These are phyloP conservation scores for Indri indri DNA, from an alignment of 2,113 vertebrate species.

Conservation along the genomic window DNA sequence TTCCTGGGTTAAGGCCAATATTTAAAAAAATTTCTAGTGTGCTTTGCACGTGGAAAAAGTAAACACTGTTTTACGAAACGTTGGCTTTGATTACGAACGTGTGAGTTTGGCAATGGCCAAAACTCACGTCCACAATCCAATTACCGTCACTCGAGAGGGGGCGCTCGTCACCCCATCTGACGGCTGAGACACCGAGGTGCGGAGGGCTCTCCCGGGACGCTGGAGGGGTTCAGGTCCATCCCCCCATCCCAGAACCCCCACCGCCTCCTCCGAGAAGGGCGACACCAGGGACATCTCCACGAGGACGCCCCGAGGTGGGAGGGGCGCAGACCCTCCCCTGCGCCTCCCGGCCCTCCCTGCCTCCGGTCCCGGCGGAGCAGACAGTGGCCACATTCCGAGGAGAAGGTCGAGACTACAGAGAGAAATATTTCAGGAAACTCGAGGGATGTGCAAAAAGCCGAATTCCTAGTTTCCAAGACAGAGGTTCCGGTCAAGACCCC, in stretches of 20 bases:
- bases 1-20: neutral
- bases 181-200: neutral
- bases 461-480: neutral
- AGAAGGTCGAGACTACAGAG: neutral
- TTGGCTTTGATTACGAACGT: neutral
- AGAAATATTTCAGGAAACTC: neutral
- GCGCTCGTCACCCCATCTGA: accelerated
- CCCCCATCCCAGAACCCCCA: too few species aligned
- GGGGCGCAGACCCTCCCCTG: neutral
- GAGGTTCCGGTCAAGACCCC: neutral
- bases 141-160: too few species aligned
- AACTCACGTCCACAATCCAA: too few species aligned
- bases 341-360: neutral
- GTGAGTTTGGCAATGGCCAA: too few species aligned
- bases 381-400: neutral
- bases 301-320: too few species aligned
- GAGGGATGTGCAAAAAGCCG: accelerated
- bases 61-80: neutral
- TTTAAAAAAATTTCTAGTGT: neutral
- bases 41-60: neutral
- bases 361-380: neutral
- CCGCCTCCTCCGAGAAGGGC: too few species aligned
- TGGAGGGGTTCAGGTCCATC: neutral
- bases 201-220: too few species aligned
- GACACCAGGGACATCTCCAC: too few species aligned